phyloP scores from a whole-genome alignment of 2,888 invertebrate species.

The Spialia ferax region DNA sequence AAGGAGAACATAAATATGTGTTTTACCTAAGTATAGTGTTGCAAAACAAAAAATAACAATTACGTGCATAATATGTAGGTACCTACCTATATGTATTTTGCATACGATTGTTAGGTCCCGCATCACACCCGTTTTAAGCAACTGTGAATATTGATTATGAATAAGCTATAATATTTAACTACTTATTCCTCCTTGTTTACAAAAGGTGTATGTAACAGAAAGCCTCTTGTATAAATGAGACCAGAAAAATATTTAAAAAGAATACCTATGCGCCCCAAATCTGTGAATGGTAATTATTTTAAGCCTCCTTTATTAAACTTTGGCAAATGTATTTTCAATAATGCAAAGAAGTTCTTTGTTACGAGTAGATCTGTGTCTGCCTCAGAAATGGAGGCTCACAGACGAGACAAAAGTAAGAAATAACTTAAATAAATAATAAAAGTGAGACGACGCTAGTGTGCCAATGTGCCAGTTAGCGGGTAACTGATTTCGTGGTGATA shows the following conservation, averaged over 20 bases:
- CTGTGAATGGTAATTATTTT: slow-evolving; percentile 4
- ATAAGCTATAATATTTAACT: slow-evolving; percentile 4
- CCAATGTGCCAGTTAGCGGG: slow-evolving; percentile 65
- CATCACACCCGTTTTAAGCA: neutral
- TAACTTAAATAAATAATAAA: slow-evolving; percentile 33
- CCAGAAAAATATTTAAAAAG: neutral
- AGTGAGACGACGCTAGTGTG: slow-evolving; percentile 49
- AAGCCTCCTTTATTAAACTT: neutral
- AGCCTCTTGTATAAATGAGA: neutral
- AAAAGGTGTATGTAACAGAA: neutral
- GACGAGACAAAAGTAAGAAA: slow-evolving; percentile 30
- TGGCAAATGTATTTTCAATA: slow-evolving; percentile 2
- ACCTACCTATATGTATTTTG: slow-evolving; percentile 6
- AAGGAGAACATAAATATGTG: too few relatives aligned
- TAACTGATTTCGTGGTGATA: slow-evolving; percentile 77
- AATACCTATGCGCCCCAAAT: neutral
- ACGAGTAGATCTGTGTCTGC: neutral
- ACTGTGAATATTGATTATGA: neutral
- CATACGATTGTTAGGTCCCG: slow-evolving; percentile 19
- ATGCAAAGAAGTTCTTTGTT: neutral
- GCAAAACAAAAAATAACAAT: slow-evolving; percentile 7
- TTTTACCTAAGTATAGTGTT: neutral
- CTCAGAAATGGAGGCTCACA: slow-evolving; percentile 5
- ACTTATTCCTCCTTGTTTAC: neutral
- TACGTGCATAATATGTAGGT: slow-evolving; percentile 4